Percentiles rank a stretch among this genome's conserved stretches.
phyloP scores from a whole-genome alignment of 2,113 vertebrate species.

The Brienomyrus brachyistius region DNA sequence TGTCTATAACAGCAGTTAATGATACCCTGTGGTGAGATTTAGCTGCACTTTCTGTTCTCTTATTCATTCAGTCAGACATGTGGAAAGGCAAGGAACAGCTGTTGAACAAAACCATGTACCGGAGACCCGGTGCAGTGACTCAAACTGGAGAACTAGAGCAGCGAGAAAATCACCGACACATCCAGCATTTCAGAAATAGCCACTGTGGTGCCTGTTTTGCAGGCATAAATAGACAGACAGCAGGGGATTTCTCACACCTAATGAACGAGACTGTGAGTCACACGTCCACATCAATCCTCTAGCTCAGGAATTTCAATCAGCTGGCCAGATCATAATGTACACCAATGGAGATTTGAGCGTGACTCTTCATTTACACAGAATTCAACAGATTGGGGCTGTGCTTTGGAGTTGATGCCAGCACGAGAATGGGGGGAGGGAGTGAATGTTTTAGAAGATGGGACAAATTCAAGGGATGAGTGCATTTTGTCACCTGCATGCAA shows the following conservation, averaged over 20 bases:
- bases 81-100: neutral
- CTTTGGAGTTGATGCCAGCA: neutral
- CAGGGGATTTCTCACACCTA: conserved; percentile 4
- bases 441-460: neutral
- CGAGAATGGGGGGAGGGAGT: neutral
- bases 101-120: neutral
- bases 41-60: neutral
- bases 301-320: neutral
- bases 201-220: neutral
- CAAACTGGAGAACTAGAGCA: neutral
- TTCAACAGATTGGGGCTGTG: neutral
- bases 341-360: neutral
- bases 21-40: neutral
- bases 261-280: neutral
- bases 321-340: neutral
- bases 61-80: neutral
- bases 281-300: neutral
- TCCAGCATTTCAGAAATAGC: neutral
- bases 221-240: neutral
- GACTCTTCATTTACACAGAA: neutral
- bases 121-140: neutral
- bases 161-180: neutral
- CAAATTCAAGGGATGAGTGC: neutral
- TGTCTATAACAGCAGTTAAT: neutral
- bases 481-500: neutral